phyloP scores from a whole-genome alignment of 2,888 invertebrate genomes.

The Pristionchus fissidentatus region DNA sequence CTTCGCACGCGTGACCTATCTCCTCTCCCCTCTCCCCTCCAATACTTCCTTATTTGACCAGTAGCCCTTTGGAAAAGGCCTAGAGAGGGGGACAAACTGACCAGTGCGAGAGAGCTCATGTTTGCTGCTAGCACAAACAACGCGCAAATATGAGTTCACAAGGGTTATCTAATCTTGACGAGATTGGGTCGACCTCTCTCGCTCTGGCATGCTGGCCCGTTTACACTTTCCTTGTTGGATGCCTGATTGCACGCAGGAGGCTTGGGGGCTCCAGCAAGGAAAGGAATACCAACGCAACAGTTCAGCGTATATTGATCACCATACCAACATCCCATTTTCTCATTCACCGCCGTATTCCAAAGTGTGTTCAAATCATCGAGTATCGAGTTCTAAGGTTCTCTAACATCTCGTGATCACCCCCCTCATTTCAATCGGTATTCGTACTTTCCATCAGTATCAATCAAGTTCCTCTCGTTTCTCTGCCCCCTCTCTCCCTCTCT shows the following conservation, averaged over 20 bases:
- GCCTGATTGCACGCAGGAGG: too few relatives aligned
- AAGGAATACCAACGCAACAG: too few relatives aligned
- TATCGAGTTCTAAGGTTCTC: too few relatives aligned
- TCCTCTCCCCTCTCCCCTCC: not conserved
- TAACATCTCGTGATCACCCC: conserved; percentile 2
- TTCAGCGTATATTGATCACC: too few relatives aligned
- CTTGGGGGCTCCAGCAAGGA: too few relatives aligned
- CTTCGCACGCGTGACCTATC: not conserved
- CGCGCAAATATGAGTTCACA: not conserved
- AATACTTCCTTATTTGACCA: conserved; percentile 21
- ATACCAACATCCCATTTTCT: too few relatives aligned
- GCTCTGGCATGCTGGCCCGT: not conserved
- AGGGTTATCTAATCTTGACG: not conserved
- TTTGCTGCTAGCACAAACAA: too few relatives aligned
- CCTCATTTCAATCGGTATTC: conserved; percentile 32
- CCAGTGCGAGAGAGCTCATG: too few relatives aligned
- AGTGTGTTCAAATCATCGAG: not conserved
- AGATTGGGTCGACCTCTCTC: not conserved
- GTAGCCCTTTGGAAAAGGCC: too few relatives aligned
- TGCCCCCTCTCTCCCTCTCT: conserved; percentile 15
- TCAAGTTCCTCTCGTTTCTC: not conserved
- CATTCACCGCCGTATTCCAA: too few relatives aligned
- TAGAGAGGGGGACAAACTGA: too few relatives aligned
- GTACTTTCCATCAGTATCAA: conserved; percentile 11
- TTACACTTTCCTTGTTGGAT: too few relatives aligned